Evolutionary conservation across 2,113 vertebrate species (phyloP).

Genomic region (Panthera uncia): DNA sequence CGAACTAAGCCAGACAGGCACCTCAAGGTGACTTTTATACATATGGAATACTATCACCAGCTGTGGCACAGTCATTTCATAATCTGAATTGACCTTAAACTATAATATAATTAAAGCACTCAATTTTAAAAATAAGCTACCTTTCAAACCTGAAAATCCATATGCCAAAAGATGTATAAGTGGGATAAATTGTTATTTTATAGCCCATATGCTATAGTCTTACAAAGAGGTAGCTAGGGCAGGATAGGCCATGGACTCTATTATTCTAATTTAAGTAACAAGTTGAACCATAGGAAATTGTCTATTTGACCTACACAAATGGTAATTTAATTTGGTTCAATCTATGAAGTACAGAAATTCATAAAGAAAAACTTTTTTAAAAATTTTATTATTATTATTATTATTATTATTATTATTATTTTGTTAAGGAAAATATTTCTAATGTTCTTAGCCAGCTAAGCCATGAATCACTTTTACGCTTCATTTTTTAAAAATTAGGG

Average conservation of each 20-base stretch:
- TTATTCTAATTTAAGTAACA: conserved; percentile 17
- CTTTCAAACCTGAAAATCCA: conserved; percentile 15
- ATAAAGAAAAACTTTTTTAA: not conserved
- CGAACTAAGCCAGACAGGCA: not conserved
- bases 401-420: too few species aligned
- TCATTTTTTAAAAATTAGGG: conserved; percentile 6
- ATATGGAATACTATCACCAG: not conserved
- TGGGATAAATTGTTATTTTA: conserved; percentile 2
- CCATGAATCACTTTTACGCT: conserved; percentile 61
- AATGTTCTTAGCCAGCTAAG: conserved; percentile 21
- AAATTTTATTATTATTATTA: too few species aligned
- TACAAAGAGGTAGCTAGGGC: not conserved
- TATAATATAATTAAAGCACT: conserved; percentile 14
- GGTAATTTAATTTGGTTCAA: not conserved
- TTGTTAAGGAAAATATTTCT: not conserved
- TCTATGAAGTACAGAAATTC: not conserved
- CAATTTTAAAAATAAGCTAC: not conserved
- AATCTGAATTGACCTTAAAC: not conserved
- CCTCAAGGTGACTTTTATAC: not conserved
- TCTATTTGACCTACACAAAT: not conserved
- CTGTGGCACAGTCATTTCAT: not conserved
- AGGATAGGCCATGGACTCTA: not conserved
- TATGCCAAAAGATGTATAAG: conserved; percentile 3
- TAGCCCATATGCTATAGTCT: not conserved
- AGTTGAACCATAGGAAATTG: not conserved